Base-by-base conservation (phyloP, 2,113 vertebrate genomes). In the Galeopterus variegatus region DNA sequence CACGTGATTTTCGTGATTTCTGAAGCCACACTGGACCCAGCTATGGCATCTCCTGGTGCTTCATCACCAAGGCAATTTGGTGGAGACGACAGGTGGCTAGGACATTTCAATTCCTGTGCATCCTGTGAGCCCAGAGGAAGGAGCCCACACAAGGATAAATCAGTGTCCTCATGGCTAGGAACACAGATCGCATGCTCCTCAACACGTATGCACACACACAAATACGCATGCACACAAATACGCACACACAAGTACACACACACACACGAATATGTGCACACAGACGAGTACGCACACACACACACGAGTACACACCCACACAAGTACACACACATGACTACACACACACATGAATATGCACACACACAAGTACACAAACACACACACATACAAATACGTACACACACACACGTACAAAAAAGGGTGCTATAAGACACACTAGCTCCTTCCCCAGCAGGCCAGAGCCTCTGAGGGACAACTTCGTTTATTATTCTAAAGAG, bases 141-240 rank as follows among this genome's bases (percentile, higher is more conserved):
- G 13, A 95, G 45, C 69, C 56, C 56, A 60, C 56, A 23, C 77
- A 91, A 65, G 58, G 79, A 91, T 73, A 90, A 52, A 79, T 62
- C 15, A 88, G 82, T 1, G 10, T 58, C 81, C 87, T 52, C 4
- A 0, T 4, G 60, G 23, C 52, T 45, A 26, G 85, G 17, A 85
- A 93, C 85, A 77, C 60, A 67, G 80, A 81, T 15, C 12, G 28
- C 33, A 5, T 28, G 56, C 67, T 85, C 41, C 65, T 89, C 48
- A 24, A 33, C 28, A 77, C 8, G 15, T 6, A 4, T 10, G 26
- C 24, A 19, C 0, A 1, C 4, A 4, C 7, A 2, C 7, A 31
- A 6, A 12, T 9, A 23, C 1, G 36, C 45, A n/a, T 1, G 4
- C 33, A 14, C 50, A 21, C 14, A 19, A 14, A 4, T 19, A 50